phyloP scores from a whole-genome alignment of 2,797 vertebrate genomes.

The Alosa sapidissima region DNA sequence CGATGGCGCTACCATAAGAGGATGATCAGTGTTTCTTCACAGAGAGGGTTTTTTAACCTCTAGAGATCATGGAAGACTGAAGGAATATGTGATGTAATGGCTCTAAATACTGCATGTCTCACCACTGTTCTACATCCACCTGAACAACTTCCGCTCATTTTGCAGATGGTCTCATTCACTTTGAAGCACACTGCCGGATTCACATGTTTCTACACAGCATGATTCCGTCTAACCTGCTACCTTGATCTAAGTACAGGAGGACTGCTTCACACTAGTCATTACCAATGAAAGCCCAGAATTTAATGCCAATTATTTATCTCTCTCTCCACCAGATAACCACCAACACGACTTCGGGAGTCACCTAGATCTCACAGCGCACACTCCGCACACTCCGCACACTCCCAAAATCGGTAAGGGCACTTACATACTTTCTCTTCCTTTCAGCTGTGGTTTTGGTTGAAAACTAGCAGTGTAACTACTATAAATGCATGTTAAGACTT shows the following conservation, averaged over 20 bases:
- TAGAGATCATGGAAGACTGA: background rate
- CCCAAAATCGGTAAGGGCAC: slow-evolving; percentile 88
- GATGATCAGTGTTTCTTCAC: background rate
- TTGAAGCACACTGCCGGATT: background rate
- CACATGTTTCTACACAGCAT: background rate
- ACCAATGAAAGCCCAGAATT: background rate
- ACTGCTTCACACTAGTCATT: background rate
- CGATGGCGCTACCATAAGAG: background rate
- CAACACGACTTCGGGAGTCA: slow-evolving; percentile 90
- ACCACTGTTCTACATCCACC: background rate
- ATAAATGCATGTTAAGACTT: no score
- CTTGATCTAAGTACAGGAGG: background rate
- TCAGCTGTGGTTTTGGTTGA: no score
- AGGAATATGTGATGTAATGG: background rate
- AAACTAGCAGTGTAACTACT: no score
- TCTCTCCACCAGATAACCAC: slow-evolving; percentile 81
- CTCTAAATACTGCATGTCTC: background rate
- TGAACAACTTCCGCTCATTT: slow-evolving; percentile 1
- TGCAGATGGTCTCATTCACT: background rate
- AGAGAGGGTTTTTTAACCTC: background rate
- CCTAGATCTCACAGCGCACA: slow-evolving; percentile 87
- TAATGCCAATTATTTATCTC: slow-evolving; percentile 20
- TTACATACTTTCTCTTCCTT: background rate
- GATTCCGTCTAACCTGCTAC: background rate
- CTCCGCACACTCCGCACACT: slow-evolving; percentile 91